Conservation (phyloP, 2,797 vertebrate genomes). For the Lates japonicus region DNA sequence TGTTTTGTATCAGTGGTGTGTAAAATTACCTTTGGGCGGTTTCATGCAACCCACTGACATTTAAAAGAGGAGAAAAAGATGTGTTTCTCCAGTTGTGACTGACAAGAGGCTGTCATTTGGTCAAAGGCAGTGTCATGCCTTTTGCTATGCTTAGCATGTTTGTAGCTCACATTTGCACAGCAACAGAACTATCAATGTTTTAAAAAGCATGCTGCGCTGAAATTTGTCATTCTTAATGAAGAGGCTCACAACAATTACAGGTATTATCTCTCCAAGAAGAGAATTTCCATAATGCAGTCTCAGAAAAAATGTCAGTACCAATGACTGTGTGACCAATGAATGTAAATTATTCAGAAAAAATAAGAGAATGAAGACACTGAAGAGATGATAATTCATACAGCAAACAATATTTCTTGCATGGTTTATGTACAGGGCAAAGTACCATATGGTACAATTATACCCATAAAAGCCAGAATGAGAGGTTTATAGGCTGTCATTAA, state of each 20-base stretch:
- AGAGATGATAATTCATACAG: conserved; percentile 10
- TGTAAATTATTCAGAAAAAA: not conserved
- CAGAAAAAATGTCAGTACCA: not conserved
- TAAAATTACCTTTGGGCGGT: conserved; percentile 70
- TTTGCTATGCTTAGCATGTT: conserved; percentile 31
- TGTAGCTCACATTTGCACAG: conserved; percentile 17
- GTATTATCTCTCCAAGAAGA: not conserved
- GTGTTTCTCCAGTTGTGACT: conserved; percentile 38
- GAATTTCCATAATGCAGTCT: conserved; percentile 9
- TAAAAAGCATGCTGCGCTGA: not conserved
- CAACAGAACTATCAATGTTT: not conserved
- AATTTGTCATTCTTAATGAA: not conserved
- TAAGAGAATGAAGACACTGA: not conserved
- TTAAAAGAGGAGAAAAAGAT: conserved; percentile 20
- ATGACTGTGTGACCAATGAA: not conserved
- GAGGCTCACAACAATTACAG: not conserved
- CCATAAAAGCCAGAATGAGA: not conserved
- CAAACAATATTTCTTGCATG: not conserved
- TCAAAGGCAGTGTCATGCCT: conserved; percentile 10
- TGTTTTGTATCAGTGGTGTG: conserved; percentile 70
- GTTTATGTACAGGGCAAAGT: conserved; percentile 9
- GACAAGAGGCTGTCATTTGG: conserved; percentile 29
- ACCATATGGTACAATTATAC: conserved; percentile 11
- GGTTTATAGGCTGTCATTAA: conserved; percentile 11
- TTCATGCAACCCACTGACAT: conserved; percentile 58